A percentile compares a stretch with the other conserved stretches of the same genome.
phyloP scores from a whole-genome alignment of 2,888 invertebrate genomes.

The Aleiodes leptofemur region DNA sequence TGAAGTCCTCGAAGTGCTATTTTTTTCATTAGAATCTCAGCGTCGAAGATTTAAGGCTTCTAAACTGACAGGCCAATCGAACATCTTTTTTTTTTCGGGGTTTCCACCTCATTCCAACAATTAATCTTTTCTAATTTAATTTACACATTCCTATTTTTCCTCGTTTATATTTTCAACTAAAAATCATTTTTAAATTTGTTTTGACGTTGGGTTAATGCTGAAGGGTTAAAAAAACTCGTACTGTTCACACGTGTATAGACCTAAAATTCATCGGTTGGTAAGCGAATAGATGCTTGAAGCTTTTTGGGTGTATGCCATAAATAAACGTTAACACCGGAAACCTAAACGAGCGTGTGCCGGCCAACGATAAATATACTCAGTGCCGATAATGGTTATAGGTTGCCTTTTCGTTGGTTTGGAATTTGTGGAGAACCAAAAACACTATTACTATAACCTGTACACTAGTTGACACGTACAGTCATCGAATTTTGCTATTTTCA shows the following conservation, averaged over 20 bases:
- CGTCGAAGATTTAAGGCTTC: conserved; percentile 61
- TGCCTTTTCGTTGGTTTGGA: conserved; percentile 29
- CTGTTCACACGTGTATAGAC: conserved; percentile 3
- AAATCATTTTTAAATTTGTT: conserved; percentile 20
- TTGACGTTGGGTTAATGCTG: conserved; percentile 32
- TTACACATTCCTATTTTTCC: not conserved
- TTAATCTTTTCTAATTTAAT: not conserved
- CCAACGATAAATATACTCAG: conserved; percentile 66
- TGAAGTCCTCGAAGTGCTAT: conserved; percentile 20
- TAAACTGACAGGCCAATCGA: conserved; percentile 41
- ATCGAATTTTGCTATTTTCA: not conserved
- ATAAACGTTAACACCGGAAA: conserved; percentile 66
- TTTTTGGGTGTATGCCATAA: conserved; percentile 63
- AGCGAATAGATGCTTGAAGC: conserved; percentile 44
- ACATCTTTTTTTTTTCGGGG: conserved; percentile 16
- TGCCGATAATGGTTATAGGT: conserved; percentile 56
- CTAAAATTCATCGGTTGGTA: conserved; percentile 32
- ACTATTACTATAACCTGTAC: conserved; percentile 23
- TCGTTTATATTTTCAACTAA: not conserved
- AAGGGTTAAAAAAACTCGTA: not conserved
- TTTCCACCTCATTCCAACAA: conserved; percentile 7
- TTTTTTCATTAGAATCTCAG: conserved; percentile 66
- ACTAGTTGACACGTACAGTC: conserved; percentile 9
- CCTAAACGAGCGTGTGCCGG: conserved; percentile 57
- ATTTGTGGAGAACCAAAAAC: conserved; percentile 38